Conservation (phyloP, 2,797 vertebrate species). For the Octomys mimax region DNA sequence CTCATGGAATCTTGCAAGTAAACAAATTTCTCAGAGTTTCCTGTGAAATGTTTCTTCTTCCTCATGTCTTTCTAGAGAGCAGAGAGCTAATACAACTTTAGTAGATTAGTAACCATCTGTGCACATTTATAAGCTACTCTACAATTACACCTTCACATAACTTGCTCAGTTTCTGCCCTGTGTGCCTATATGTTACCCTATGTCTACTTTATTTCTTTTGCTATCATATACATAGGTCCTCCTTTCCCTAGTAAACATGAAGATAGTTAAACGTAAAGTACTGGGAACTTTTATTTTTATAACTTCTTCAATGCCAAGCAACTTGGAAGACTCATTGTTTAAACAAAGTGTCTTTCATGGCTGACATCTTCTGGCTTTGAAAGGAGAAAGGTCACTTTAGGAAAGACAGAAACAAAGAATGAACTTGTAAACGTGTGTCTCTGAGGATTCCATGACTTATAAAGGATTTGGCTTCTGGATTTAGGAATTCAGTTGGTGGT, state of each 20-base stretch:
- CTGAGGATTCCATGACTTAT: neutral
- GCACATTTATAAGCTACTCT: neutral
- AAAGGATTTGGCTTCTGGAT: neutral
- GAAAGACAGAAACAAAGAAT: neutral
- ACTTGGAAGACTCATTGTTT: neutral
- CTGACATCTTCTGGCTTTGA: neutral
- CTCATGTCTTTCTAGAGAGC: neutral
- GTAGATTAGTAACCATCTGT: neutral
- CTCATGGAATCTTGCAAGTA: neutral
- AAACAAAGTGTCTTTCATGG: neutral
- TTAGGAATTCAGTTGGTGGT: neutral
- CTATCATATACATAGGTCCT: neutral
- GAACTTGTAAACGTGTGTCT: neutral
- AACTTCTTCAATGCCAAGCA: neutral
- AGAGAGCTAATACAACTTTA: neutral
- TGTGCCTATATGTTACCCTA: neutral
- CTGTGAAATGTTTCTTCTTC: neutral
- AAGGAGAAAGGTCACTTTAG: neutral
- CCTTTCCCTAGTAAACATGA: neutral
- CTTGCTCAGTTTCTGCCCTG: neutral
- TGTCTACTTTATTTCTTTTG: neutral
- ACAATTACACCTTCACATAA: neutral
- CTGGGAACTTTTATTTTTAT: neutral
- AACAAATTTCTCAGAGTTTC: constrained; percentile 32
- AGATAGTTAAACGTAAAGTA: neutral